These are phyloP conservation scores for Onychomys leucogaster DNA, from an alignment of 2,797 vertebrate genomes.

Conservation along the genomic window DNA sequence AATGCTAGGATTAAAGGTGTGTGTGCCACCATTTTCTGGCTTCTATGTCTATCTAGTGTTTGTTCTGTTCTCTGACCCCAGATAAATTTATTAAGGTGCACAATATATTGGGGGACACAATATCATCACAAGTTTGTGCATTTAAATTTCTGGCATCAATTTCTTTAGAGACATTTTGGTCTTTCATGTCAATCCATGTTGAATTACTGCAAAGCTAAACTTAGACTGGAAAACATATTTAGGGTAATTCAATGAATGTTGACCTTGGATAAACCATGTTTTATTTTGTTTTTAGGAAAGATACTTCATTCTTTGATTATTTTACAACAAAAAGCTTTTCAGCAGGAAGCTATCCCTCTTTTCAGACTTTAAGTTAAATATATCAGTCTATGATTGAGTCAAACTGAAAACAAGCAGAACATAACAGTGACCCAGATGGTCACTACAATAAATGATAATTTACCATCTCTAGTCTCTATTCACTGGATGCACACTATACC, in stretches of 20 bases:
- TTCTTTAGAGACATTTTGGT: neutral
- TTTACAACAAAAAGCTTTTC: constrained; percentile 25
- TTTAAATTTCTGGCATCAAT: constrained; percentile 47
- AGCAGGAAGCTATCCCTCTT: constrained; percentile 38
- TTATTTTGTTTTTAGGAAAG: constrained; percentile 57
- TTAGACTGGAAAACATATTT: neutral
- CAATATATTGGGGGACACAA: too few species aligned
- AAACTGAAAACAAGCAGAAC: constrained; percentile 62
- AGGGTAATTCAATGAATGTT: neutral
- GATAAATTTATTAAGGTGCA: too few species aligned
- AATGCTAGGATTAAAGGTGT: too few species aligned
- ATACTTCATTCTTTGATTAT: constrained; percentile 11
- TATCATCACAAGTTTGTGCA: neutral
- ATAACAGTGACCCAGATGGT: neutral
- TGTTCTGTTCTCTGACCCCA: too few species aligned
- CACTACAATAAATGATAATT: neutral
- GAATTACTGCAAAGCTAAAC: constrained; percentile 31
- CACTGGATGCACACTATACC: neutral
- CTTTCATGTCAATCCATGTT: neutral
- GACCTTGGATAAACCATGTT: constrained; percentile 43
- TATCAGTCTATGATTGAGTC: constrained; percentile 26
- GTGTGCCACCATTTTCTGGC: too few species aligned
- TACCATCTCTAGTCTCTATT: neutral
- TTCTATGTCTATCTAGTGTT: too few species aligned
- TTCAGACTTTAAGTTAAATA: constrained; percentile 33